phyloP scores from a whole-genome alignment of 2,888 invertebrate species.

The Nomada ferruginata region DNA sequence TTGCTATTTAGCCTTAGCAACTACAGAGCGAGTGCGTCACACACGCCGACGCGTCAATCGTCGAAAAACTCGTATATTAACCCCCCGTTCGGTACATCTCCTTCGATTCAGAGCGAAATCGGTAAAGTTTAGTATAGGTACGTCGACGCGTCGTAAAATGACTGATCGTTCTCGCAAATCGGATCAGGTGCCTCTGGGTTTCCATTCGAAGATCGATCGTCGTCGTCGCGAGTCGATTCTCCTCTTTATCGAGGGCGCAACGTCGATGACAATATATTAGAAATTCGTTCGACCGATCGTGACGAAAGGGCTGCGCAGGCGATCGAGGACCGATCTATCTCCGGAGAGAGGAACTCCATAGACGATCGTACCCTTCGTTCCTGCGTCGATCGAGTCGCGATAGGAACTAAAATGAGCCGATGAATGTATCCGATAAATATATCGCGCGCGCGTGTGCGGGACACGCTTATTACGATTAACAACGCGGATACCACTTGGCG shows the following conservation, averaged over 20 bases:
- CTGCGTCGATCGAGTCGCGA: constrained; percentile 42
- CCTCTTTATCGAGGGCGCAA: not conserved
- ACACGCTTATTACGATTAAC: constrained; percentile 30
- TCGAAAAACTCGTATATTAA: not conserved
- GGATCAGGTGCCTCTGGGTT: constrained; percentile 42
- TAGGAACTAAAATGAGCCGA: constrained; percentile 63
- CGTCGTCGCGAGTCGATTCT: not conserved
- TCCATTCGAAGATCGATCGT: constrained; percentile 19
- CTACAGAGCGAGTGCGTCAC: constrained; percentile 67
- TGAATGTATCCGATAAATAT: constrained; percentile 25
- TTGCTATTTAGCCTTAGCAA: constrained; percentile 67
- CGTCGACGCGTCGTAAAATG: constrained; percentile 48
- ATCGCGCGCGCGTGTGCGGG: constrained; percentile 29
- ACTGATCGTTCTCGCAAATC: constrained; percentile 41
- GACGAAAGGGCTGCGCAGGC: not conserved
- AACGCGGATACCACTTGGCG: constrained; percentile 53
- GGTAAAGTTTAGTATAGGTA: constrained; percentile 3
- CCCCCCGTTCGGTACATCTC: not conserved
- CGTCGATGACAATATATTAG: not conserved
- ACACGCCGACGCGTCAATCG: constrained; percentile 53
- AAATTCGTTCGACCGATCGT: not conserved
- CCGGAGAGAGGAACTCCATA: constrained; percentile 27
- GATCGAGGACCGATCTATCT: constrained; percentile 22
- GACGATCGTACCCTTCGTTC: constrained; percentile 32
- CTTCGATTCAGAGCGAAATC: too few species aligned